Base-by-base conservation (phyloP, 2,797 vertebrate species). In the Clangula hyemalis region DNA sequence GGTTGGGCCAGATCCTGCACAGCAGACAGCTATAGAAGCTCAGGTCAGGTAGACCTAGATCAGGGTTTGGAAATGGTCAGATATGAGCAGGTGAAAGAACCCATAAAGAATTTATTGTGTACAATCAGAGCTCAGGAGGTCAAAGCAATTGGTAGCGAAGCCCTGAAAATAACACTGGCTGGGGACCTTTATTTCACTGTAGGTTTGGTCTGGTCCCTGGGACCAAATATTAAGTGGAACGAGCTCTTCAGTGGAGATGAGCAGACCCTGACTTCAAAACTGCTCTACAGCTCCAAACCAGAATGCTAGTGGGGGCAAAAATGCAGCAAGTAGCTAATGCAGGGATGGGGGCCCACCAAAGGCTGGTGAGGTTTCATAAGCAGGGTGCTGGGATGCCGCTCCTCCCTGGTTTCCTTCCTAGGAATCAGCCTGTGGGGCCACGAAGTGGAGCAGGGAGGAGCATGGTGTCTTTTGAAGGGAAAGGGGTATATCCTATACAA, bases 101-200 rank as follows among this genome's bases (percentile, higher is more conserved):
- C 6, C 5, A 4, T 47, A 22, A 21, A 54, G 51, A 36, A 13
- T 36, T 75, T 27, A 30, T 34, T n/a, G 45, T 25, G 4, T 39
- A 47, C 4, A 10, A 5, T 11, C 1, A 2, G 58, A 82, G n/a
- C 16, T 32, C 0, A 22, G 2, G 20, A 39, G 36, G 25, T 43
- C 47, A 45, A 69, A 79, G 20, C 54, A 13, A 7, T 25, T 34
- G 41, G 6, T 43, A 13, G 13, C 27, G 41, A 84, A 28, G 36
- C 36, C 24, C 70, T 51, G 27, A 32, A 3, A 24, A 2, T 30
- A 71, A 16, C 27, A 4, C 19, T 3, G 38, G 22, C 14, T 28
- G 27, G 1, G 53, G 45, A 54, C 12, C 53, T 76, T 60, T 30
- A 32, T 57, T 79, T 80, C 49, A 4, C 27, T 5, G 19, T 11